Percentiles rank a stretch among this genome's conserved stretches.
These are phyloP conservation scores for Psittacara wagleri DNA, from an alignment of 2,113 vertebrate genomes.

Conservation along the genomic window DNA sequence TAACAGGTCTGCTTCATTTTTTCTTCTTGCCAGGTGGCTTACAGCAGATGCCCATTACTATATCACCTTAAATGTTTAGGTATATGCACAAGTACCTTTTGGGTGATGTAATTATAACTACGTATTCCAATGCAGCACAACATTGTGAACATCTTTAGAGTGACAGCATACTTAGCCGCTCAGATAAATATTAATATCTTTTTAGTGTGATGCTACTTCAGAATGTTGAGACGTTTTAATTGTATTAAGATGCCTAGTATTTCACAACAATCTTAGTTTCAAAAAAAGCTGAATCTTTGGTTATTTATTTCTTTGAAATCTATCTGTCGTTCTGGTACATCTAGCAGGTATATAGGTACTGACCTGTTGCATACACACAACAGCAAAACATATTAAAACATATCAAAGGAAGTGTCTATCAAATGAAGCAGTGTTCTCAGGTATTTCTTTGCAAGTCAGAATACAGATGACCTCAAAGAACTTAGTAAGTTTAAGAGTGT, in stretches of 20 bases:
- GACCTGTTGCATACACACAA: background rate
- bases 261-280: background rate
- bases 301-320: background rate
- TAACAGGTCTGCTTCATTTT: background rate
- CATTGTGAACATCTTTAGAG: background rate
- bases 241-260: background rate
- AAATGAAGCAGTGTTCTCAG: background rate
- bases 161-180: background rate
- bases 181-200: background rate
- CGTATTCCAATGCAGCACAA: background rate
- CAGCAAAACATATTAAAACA: background rate
- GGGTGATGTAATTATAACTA: background rate
- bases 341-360: background rate
- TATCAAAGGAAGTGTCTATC: background rate
- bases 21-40: background rate
- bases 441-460: background rate
- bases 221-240: background rate
- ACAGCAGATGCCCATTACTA: background rate
- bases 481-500: background rate
- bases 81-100: too few species aligned
- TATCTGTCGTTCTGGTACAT: background rate
- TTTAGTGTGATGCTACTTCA: background rate
- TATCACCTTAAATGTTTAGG: background rate
- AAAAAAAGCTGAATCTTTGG: background rate
- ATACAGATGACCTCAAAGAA: background rate